Evolutionary conservation across 2,888 invertebrate genomes (phyloP), one percentile per base, ranked within the genome.

Genomic region (Helleia helle): DNA sequence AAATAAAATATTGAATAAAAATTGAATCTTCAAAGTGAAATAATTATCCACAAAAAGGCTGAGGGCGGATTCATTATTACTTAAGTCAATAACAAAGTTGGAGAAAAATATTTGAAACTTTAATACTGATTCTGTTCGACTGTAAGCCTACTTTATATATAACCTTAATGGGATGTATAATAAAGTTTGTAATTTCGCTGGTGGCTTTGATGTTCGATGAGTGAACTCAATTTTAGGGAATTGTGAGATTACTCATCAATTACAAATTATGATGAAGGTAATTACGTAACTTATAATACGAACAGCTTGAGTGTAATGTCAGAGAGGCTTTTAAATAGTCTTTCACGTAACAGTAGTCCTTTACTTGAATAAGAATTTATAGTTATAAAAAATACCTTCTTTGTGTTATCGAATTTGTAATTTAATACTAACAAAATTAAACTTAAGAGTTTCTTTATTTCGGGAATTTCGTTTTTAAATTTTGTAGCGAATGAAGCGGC

Each of bases 211-310:
- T 29, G 34, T 41, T 29, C 17, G 31, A 18, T 9, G 15, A 30
- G 26, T 9, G 26, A n/a, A n/a, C n/a, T n/a, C n/a, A 9, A 15
- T 30, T 30, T 15, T 5, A 15, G n/a, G 9, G 29, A 15, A 15
- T 30, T 15, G 9, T 2, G 15, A 30, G 30, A 43, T 40, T 36
- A 40, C 44, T 44, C 18, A 41, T 44, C 41, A 36, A 44, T 41
- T 44, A 36, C 36, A 41, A 12, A 14, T 22, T 38, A 43, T 47
- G 45, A 46, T 41, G 38, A 48, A 51, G 47, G 48, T 49, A 56
- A 48, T 52, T 53, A 55, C 51, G 51, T 52, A 55, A 56, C 43
- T 48, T 41, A 50, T 52, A 48, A 44, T 48, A 46, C 47, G 43
- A 44, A 41, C 31, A 5, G 18, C 11, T 17, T 15, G n/a, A n/a